Evolutionary conservation across 1,140 invertebrate genomes (phyloP), one percentile per base, ranked within the genome.

Genomic region (Brevipalpus yothersi): DNA sequence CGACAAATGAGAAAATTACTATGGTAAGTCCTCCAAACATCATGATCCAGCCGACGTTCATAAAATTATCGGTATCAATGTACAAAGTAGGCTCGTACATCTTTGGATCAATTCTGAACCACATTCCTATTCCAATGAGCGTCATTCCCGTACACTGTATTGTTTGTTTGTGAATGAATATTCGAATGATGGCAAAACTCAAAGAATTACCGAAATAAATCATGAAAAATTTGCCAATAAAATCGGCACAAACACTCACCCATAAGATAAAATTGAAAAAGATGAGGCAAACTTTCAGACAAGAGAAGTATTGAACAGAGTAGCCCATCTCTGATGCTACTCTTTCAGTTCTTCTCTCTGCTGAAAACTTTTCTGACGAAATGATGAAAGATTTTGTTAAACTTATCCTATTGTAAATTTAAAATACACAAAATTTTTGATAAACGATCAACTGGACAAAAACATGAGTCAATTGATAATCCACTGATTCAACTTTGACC

Each of bases 71-170:
- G 7, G 60, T 63, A 10, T 62, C 62, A 4, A 63, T 56, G 53
- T 49, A 63, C 9, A 53, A 15, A 41, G 55, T 58, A 13, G 60
- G 56, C 41, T 63, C 62, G 53, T 63, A 63, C 39, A 63, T 58
- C 40, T 63, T 63, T 13, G 62, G 62, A 60, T 63, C 62, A 15
- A 58, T 56, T 17, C 63, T 23, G 8, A 62, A 54, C 62, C 62
- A 63, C 15, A 63, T 58, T 19, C 62, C 62, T 2, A 63, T 63
- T n/a, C 62, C 62, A 31, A 63, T 39, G 9, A 62, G 54, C 10
- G 58, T 56, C 42, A 61, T 23, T 11, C 62, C 62, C 4, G 63
- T 39, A 15, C 54, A 55, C 61, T 62, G 39, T 23, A 47, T 31
- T 31, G 31, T 31, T 31, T 31, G 31, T 31, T 45, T 10, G 12